Evolutionary conservation across 2,797 vertebrate genomes (phyloP), one percentile per base, ranked within the genome.

Genomic region (Distichodus sexfasciatus): DNA sequence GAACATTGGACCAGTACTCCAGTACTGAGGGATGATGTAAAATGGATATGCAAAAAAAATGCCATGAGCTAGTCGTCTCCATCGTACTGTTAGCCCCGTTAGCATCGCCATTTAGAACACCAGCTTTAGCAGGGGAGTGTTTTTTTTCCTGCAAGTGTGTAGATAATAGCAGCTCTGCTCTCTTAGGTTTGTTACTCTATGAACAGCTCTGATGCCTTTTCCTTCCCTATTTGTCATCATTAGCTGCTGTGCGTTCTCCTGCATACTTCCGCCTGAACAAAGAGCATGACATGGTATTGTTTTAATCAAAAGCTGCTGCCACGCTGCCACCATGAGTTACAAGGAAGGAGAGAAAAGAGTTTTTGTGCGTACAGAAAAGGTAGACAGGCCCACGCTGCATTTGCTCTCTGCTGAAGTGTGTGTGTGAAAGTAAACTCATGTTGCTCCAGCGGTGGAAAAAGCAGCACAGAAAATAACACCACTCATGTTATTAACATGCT

Each of bases 151-250:
- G n/a, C n/a, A n/a, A n/a, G n/a, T n/a, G n/a, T n/a, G n/a, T n/a
- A n/a, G n/a, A n/a, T n/a, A n/a, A n/a, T n/a, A n/a, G n/a, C n/a
- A n/a, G n/a, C n/a, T n/a, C n/a, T n/a, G n/a, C n/a, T n/a, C n/a
- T n/a, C n/a, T 59, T 44, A 1, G 4, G 19, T 28, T 62, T 29
- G 53, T 61, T 51, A 69, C 2, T 3, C 46, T 8, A 6, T n/a
- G 14, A 15, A 57, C 33, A n/a, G 15, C 9, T 33, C 9, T 28
- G 9, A 28, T 7, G 54, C 6, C 10, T 66, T 50, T 3, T 21
- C 38, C 29, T 43, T 66, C 0, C 14, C 24, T 31, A 35, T 69
- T 66, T 66, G 33, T 61, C 44, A 29, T 72, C 51, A 23, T 65
- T 63, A 66, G 33, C 17, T 3, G 17, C 14, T 17, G 38, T 31